These are phyloP conservation scores for Corticium candelabrum DNA, from an alignment of 37 sponge, comb jelly and placozoan species.

Conservation along the genomic window DNA sequence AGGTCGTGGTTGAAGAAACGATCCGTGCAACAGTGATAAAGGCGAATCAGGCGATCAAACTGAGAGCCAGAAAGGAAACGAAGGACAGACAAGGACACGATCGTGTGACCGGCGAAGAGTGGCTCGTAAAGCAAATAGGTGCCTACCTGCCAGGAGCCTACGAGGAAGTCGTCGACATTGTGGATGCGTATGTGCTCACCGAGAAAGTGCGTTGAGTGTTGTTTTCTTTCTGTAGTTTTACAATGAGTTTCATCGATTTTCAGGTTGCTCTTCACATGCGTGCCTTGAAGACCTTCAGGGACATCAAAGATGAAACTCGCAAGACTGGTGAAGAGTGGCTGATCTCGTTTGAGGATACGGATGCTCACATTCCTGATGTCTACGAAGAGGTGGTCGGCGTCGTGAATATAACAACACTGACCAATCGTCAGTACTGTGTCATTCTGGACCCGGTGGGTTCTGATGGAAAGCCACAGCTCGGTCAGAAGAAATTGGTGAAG, in stretches of 20 bases:
- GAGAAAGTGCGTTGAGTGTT: conserved; percentile 67
- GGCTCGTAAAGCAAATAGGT: conserved; percentile 94
- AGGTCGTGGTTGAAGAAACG: conserved; percentile 90
- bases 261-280: conserved; percentile 94
- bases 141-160: conserved; percentile 99
- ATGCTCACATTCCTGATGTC: conserved; percentile 98
- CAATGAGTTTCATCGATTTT: not conserved
- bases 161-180: conserved; percentile 90
- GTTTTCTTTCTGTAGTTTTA: not conserved
- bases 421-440: conserved; percentile 95
- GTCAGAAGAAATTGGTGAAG: conserved; percentile 84
- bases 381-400: conserved; percentile 82
- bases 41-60: conserved; percentile 95
- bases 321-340: conserved; percentile 99
- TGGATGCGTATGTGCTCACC: conserved; percentile 94
- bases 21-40: conserved; percentile 91
- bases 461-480: conserved; percentile 96
- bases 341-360: conserved; percentile 95
- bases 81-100: conserved; percentile 76
- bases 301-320: conserved; percentile 65
- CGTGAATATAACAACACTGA: conserved; percentile 91
- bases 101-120: conserved; percentile 98
- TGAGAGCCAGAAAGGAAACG: conserved; percentile 92
- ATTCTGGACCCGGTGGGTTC: conserved; percentile 87
- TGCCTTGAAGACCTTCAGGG: conserved; percentile 82